Evolutionary conservation across 2,797 vertebrate genomes (phyloP).

Genomic region (Halcyon badia): DNA sequence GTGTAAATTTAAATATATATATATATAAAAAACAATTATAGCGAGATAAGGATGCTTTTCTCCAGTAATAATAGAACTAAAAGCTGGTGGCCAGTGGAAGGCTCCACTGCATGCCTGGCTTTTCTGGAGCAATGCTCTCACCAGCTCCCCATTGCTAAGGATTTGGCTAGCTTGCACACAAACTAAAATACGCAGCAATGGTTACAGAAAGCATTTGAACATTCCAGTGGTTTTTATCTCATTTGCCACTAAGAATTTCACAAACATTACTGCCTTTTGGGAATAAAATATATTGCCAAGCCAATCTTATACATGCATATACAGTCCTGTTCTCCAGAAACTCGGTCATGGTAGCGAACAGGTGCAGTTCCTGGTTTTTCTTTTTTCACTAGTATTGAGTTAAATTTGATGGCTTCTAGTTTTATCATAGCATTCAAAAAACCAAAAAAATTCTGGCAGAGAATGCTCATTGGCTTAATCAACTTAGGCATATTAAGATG

Average conservation of each 20-base stretch:
- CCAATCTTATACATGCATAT: neutral
- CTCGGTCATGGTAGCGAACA: slow-evolving; percentile 46
- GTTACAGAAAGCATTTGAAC: neutral
- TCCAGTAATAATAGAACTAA: neutral
- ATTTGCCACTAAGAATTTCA: slow-evolving; percentile 1
- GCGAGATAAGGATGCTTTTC: neutral
- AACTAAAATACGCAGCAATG: neutral
- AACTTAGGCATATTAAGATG: neutral
- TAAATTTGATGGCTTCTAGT: neutral
- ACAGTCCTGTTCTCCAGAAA: slow-evolving; percentile 15
- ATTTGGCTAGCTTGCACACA: neutral
- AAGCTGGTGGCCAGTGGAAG: neutral
- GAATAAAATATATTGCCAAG: neutral
- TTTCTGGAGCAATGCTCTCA: neutral
- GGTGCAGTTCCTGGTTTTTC: neutral
- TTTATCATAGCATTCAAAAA: neutral
- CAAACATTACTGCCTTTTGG: neutral
- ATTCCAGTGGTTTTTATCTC: neutral
- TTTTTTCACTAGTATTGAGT: neutral
- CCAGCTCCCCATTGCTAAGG: neutral
- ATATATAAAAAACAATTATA: neutral
- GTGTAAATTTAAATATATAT: neutral
- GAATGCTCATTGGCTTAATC: neutral
- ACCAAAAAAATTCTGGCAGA: neutral
- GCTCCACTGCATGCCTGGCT: neutral